A percentile compares a stretch with the other conserved stretches of the same genome.
Evolutionary conservation across 2,888 invertebrate genomes (phyloP).

Genomic region (Agapetus fuscipes): DNA sequence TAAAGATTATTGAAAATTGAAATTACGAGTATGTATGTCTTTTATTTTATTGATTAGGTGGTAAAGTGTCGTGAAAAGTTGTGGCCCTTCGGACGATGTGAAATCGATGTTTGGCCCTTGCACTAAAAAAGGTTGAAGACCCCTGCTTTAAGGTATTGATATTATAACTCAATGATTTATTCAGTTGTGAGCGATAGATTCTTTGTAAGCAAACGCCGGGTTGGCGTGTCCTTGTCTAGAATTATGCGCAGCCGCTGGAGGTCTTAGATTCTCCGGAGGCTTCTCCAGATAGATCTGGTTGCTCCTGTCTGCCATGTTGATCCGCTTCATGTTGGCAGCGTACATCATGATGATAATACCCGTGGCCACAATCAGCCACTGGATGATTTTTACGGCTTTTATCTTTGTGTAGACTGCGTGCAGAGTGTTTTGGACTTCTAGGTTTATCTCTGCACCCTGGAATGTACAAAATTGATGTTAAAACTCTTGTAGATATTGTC

Average conservation of each 20-base stretch:
- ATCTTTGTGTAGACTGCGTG: conserved; percentile 31
- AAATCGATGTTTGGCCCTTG: no score
- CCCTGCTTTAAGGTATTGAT: background rate
- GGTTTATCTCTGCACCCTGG: conserved; percentile 36
- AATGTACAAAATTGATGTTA: no score
- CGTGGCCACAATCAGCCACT: conserved; percentile 35
- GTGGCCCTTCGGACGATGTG: no score
- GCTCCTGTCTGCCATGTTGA: background rate
- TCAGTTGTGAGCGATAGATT: conserved; percentile 12
- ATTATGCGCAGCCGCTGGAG: conserved; percentile 6
- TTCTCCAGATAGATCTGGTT: conserved; percentile 5
- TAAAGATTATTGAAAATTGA: no score
- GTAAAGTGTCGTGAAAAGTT: no score
- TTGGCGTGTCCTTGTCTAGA: conserved; percentile 3
- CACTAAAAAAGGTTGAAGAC: no score
- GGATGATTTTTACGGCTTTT: conserved; percentile 31
- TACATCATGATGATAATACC: conserved; percentile 26
- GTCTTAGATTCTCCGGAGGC: conserved; percentile 5
- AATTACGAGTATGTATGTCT: no score
- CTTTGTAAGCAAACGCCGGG: conserved; percentile 7
- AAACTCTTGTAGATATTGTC: no score
- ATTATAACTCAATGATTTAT: no score
- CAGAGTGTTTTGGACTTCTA: conserved; percentile 31
- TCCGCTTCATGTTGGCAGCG: conserved; percentile 7
- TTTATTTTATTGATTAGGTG: no score